A percentile compares a stretch with the other conserved stretches of the same genome.
Conservation (phyloP, 2,888 invertebrate species). For the Leptopterna dolabrata region DNA sequence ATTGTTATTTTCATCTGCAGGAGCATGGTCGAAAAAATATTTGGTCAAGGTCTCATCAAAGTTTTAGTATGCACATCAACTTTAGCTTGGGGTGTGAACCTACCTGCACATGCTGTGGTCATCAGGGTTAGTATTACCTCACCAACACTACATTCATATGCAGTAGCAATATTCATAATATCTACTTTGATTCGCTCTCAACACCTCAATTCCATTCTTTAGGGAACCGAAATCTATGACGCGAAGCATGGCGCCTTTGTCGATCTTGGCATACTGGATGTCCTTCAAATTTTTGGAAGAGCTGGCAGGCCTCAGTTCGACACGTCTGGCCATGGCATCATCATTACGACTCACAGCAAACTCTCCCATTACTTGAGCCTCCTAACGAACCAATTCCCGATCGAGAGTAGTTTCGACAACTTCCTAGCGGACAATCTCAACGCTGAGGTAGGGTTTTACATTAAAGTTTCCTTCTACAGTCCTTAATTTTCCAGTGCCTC, state of each 20-base stretch:
- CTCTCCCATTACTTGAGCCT: conserved; percentile 92
- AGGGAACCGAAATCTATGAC: conserved; percentile 98
- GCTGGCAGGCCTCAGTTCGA: conserved; percentile 99
- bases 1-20: conserved; percentile 66
- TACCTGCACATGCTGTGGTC: conserved; percentile 97
- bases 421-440: conserved; percentile 96
- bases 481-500: conserved; percentile 21
- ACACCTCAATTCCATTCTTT: conserved; percentile 62
- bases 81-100: conserved; percentile 98
- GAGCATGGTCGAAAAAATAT: conserved; percentile 89
- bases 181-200: neutral
- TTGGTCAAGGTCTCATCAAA: conserved; percentile 86
- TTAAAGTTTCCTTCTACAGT: neutral
- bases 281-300: conserved; percentile 97
- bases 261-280: conserved; percentile 96
- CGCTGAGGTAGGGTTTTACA: conserved; percentile 80
- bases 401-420: conserved; percentile 95
- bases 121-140: conserved; percentile 76
- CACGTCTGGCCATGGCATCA: conserved; percentile 91
- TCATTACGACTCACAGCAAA: conserved; percentile 93
- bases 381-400: conserved; percentile 96
- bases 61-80: conserved; percentile 97
- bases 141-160: neutral
- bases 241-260: conserved; percentile 93
- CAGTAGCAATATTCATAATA: neutral